Percentiles rank a stretch among this genome's conserved stretches.
Conservation (phyloP, 2,797 vertebrate genomes). For the Sebastes diaconus region DNA sequence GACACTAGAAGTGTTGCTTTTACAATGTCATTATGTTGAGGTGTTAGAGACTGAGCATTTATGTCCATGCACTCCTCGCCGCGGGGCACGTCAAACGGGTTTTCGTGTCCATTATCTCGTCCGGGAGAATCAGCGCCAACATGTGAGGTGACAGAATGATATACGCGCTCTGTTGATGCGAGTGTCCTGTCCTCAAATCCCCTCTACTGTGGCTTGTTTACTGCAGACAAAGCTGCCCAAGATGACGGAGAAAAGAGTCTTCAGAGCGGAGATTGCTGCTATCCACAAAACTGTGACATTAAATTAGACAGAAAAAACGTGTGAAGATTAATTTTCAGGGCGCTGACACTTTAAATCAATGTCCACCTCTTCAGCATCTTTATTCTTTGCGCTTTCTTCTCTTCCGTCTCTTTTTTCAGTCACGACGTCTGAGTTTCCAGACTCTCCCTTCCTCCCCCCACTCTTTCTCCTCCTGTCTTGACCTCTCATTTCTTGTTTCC, state of each 20-base stretch:
- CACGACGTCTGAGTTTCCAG: slow-evolving; percentile 23
- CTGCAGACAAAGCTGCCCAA: slow-evolving; percentile 36
- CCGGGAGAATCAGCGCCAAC: slow-evolving; percentile 59
- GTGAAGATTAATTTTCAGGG: slow-evolving; percentile 11
- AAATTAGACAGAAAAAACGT: slow-evolving; percentile 3
- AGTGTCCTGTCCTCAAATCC: slow-evolving; percentile 63
- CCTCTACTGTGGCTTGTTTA: slow-evolving; percentile 55
- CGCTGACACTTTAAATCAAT: slow-evolving; percentile 15
- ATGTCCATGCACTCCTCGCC: slow-evolving; percentile 16
- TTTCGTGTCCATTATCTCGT: slow-evolving; percentile 52
- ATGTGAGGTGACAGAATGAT: slow-evolving; percentile 70
- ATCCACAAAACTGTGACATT: not conserved
- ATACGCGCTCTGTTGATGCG: slow-evolving; percentile 47
- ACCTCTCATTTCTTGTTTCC: slow-evolving; percentile 55
- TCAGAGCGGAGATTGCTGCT: not conserved
- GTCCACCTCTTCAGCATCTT: slow-evolving; percentile 6
- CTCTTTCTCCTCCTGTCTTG: slow-evolving; percentile 17
- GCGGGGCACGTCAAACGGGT: slow-evolving; percentile 37
- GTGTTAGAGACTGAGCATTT: slow-evolving; percentile 42
- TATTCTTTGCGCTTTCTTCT: not conserved
- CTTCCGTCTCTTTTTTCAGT: slow-evolving; percentile 7
- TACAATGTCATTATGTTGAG: slow-evolving; percentile 65
- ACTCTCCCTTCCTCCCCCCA: slow-evolving; percentile 13
- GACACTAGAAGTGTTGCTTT: slow-evolving; percentile 53
- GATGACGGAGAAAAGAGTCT: slow-evolving; percentile 44